Evolutionary conservation across 1,140 invertebrate genomes (phyloP), one percentile per base, ranked within the genome.

Genomic region (Cydia splendana): DNA sequence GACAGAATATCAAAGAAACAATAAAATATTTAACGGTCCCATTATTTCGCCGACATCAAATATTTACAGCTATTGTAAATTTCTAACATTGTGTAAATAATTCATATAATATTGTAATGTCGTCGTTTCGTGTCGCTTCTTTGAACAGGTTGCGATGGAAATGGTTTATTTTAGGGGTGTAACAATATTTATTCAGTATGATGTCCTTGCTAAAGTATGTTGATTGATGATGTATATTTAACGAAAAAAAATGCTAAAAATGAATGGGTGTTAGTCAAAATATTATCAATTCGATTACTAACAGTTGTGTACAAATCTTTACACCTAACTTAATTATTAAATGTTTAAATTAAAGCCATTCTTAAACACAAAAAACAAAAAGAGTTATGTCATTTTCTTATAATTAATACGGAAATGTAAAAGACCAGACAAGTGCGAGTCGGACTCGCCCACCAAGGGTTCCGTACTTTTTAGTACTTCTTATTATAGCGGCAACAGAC

Each of bases 11-110:
- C 13, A 51, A 51, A 51, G 48, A 51, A 51, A 51, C 48, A 51
- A 51, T 51, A n/a, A 51, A 51, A 51, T 51, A 51, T 51, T 20
- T 57, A 57, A 57, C 53, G 53, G 15, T 18, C 6, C 10, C 53
- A 18, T 57, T 18, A 57, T 57, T 57, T 57, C 53, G 7, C n/a
- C 7, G n/a, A 57, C 53, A 57, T 57, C 1, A 57, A 57, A 57
- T 18, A 57, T 18, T 57, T 18, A 18, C 53, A 7, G n/a, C 20
- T 62, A 12, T 12, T 62, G 57, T 24, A 57, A 57, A 57, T 24
- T 62, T 62, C 20, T 62, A 62, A 62, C 57, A 62, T 20, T 57
- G 53, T 20, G 24, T 62, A 24, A 62, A 62, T 62, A 62, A 62
- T 62, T 62, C 57, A 62, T 24, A 12, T 7, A 24, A 62, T 9